These are phyloP conservation scores for Philotrypesis tridentata DNA, from an alignment of 1,140 invertebrate species.

Conservation along the genomic window DNA sequence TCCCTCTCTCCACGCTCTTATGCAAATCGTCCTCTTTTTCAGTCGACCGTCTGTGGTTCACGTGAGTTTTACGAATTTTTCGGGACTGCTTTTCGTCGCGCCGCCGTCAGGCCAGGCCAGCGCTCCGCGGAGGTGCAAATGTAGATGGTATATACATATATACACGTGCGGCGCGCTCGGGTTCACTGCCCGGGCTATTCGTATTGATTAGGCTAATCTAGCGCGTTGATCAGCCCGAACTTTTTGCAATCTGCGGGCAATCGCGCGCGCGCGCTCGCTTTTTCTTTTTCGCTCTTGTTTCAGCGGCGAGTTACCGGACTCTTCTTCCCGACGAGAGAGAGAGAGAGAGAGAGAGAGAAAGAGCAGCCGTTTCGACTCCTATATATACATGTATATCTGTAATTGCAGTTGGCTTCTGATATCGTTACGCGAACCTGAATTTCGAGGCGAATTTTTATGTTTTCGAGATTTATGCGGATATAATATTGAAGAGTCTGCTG, in stretches of 20 bases:
- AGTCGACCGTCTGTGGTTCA: not conserved
- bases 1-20: conserved; percentile 14
- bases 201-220: conserved; percentile 36
- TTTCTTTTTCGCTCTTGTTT: not conserved
- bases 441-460: too few relatives aligned
- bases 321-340: too few relatives aligned
- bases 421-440: too few relatives aligned
- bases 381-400: not conserved
- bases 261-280: not conserved
- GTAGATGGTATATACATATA: not conserved
- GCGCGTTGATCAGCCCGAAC: not conserved
- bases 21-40: conserved; percentile 24
- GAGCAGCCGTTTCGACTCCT: not conserved
- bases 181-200: not conserved
- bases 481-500: too few relatives aligned
- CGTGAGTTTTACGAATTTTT: conserved; percentile 37
- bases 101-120: not conserved
- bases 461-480: too few relatives aligned
- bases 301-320: not conserved
- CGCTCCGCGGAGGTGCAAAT: conserved; percentile 9
- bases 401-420: not conserved
- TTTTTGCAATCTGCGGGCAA: conserved; percentile 3
- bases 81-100: not conserved
- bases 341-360: too few relatives aligned
- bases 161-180: not conserved